phyloP scores from a whole-genome alignment of 1,140 invertebrate species.

The Drosophila bipectinata region DNA sequence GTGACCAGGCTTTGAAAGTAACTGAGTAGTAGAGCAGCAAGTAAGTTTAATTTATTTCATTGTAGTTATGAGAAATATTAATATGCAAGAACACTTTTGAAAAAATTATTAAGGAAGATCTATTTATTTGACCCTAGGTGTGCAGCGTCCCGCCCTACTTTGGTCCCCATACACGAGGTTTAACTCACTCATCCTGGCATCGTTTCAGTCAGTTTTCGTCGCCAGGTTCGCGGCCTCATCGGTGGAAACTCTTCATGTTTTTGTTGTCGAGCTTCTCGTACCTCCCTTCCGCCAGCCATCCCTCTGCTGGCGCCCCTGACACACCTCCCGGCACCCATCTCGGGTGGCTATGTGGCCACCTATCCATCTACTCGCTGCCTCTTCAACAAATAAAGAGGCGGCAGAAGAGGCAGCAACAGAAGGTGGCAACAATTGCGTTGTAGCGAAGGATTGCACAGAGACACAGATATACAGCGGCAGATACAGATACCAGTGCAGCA shows the following conservation, averaged over 20 bases:
- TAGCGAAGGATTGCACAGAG: conserved; percentile 41
- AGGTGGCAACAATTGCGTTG: conserved; percentile 73
- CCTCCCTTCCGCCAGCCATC: conserved; percentile 41
- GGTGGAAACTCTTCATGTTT: conserved; percentile 31
- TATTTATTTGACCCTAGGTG: conserved; percentile 1
- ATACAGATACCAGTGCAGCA: background rate
- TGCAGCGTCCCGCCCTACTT: background rate
- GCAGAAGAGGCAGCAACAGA: conserved; percentile 45
- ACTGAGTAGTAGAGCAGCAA: too few species aligned
- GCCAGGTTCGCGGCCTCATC: conserved; percentile 59
- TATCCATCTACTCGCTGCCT: conserved; percentile 8
- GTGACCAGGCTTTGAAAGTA: background rate
- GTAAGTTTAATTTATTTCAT: background rate
- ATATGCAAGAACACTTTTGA: too few species aligned
- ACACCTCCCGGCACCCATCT: conserved; percentile 3
- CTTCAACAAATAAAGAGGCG: conserved; percentile 9
- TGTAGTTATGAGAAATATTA: too few species aligned
- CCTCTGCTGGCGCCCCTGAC: background rate
- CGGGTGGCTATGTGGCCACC: background rate
- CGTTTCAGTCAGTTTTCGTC: conserved; percentile 43
- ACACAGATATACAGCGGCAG: conserved; percentile 1
- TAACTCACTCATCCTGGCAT: conserved; percentile 51
- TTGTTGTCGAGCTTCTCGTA: background rate
- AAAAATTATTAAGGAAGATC: background rate
- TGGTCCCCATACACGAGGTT: conserved; percentile 16